A percentile compares a stretch with the other conserved stretches of the same genome.
These are phyloP conservation scores for Seladonia tumulorum DNA, from an alignment of 2,888 invertebrate genomes.

Conservation along the genomic window DNA sequence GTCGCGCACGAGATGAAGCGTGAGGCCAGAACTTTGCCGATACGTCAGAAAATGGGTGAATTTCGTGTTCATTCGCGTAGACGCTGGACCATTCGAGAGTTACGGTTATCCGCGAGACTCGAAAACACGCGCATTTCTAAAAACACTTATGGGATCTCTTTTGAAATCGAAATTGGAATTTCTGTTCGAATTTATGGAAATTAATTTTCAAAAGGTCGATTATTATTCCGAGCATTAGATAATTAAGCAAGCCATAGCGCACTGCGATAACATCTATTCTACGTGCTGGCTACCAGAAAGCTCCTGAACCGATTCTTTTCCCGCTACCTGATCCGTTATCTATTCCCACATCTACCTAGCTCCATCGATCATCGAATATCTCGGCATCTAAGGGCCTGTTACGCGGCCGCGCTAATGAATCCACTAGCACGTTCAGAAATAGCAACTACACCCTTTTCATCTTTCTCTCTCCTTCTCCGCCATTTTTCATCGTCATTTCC, in stretches of 20 bases:
- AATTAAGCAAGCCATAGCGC: background rate
- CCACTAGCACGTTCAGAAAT: slow-evolving; percentile 5
- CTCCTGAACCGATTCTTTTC: background rate
- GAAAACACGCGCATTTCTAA: background rate
- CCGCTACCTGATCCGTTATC: background rate
- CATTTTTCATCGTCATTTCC: slow-evolving; percentile 1
- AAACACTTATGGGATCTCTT: background rate
- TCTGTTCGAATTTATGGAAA: too few relatives aligned
- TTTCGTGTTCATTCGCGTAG: background rate
- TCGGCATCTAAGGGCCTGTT: slow-evolving; percentile 2
- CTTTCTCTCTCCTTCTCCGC: background rate
- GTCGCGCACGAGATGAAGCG: background rate
- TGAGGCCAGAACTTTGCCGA: background rate
- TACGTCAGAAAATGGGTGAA: background rate
- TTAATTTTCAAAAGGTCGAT: background rate
- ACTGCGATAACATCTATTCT: background rate
- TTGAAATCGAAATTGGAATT: too few relatives aligned
- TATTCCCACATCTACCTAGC: slow-evolving; percentile 2
- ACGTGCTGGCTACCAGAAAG: background rate
- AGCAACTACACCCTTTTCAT: slow-evolving; percentile 5
- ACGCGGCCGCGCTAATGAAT: background rate
- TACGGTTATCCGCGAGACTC: background rate
- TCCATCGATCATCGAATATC: slow-evolving; percentile 16
- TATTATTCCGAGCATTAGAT: background rate
- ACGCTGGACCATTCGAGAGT: background rate